phyloP scores from a whole-genome alignment of 2,888 invertebrate species.

The Drosophila hawaiiensis region DNA sequence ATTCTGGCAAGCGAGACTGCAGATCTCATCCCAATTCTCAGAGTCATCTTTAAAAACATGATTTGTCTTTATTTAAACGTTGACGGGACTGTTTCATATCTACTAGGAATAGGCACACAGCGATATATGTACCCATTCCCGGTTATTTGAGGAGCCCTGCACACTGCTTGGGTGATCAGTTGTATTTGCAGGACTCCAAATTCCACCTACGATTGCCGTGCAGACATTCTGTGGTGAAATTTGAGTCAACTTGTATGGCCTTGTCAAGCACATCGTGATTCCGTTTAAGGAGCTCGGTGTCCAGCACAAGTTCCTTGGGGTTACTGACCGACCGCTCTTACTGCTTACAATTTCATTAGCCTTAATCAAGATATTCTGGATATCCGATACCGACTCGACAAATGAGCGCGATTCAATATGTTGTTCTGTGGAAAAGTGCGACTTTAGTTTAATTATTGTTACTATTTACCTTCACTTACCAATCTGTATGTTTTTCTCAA shows the following conservation, averaged over 20 bases:
- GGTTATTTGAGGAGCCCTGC: slow-evolving; percentile 10
- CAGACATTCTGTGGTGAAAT: slow-evolving; percentile 79
- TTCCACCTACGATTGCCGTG: slow-evolving; percentile 76
- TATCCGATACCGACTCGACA: slow-evolving; percentile 56
- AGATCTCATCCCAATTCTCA: slow-evolving; percentile 76
- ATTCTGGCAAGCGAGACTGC: slow-evolving; percentile 56
- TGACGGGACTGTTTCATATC: background rate
- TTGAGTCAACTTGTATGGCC: slow-evolving; percentile 75
- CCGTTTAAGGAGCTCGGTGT: slow-evolving; percentile 84
- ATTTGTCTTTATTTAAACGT: slow-evolving; percentile 28
- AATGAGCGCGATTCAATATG: slow-evolving; percentile 53
- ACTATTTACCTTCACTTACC: slow-evolving; percentile 20
- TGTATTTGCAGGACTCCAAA: slow-evolving; percentile 8
- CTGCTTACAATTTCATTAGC: slow-evolving; percentile 75
- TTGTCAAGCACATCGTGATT: slow-evolving; percentile 82
- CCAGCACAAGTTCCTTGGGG: slow-evolving; percentile 83
- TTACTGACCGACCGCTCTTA: slow-evolving; percentile 78
- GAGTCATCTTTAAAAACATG: slow-evolving; percentile 44
- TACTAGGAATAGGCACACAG: background rate
- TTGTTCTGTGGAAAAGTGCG: slow-evolving; percentile 41
- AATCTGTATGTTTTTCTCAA: slow-evolving; percentile 48
- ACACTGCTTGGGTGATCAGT: background rate
- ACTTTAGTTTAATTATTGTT: background rate
- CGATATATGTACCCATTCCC: background rate
- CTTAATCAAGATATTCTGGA: slow-evolving; percentile 71